Evolutionary conservation across 2,888 invertebrate species (phyloP), one percentile per base, ranked within the genome.

Genomic region (Yponomeuta sedellus): DNA sequence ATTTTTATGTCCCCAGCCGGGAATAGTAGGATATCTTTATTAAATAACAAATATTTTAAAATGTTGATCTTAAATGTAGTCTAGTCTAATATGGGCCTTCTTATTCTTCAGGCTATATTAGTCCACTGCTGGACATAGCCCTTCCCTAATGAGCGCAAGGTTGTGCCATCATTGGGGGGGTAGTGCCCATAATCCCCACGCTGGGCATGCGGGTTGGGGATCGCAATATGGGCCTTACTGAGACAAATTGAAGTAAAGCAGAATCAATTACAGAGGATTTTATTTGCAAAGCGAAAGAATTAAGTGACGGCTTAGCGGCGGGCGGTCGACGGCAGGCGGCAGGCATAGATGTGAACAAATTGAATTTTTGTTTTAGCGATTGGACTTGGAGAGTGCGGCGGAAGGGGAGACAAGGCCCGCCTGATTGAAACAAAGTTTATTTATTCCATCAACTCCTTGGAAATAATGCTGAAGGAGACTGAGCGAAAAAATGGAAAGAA

Each of bases 221-320:
- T n/a, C n/a, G n/a, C n/a, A 34, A 34, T 34, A 6, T 8, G 34
- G 34, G 34, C 34, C 88, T 88, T 88, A 89, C 88, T 87, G 89
- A 88, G 88, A 88, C 88, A 88, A 88, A 89, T 88, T 88, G 86
- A 86, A 89, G 85, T 86, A 85, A 87, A 88, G 85, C 87, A 80
- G 84, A 89, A 88, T 88, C 88, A 89, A 88, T 90, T 90, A 88
- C 82, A 82, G 81, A 79, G 86, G 88, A 87, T 87, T 89, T 88
- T 87, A 87, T 86, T 86, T 83, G 81, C 81, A 77, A 82, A 80
- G 81, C 80, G 83, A 86, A 86, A 86, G 85, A 86, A 85, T 85
- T 85, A 87, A 87, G 84, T 44, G 40, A 63, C 12, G 83, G 85
- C 82, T 78, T 82, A 79, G 85, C 82, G 76, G 80, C 81, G 81